phyloP scores from a whole-genome alignment of 2,888 invertebrate genomes.

The Nephrotoma flavescens region DNA sequence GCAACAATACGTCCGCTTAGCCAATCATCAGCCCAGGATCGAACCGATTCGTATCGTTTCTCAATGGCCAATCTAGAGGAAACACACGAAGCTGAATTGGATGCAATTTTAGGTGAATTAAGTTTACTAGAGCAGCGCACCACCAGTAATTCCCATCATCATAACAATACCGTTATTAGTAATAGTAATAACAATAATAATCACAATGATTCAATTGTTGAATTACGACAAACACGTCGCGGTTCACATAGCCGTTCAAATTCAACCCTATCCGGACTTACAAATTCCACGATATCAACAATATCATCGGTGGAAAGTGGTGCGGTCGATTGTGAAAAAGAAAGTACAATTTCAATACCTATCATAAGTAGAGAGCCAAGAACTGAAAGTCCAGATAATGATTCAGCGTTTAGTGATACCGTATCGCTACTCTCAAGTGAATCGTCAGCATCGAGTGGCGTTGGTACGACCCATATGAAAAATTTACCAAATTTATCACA shows the following conservation, averaged over 20 bases:
- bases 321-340: constrained; percentile 11
- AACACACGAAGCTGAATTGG: constrained; percentile 90
- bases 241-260: constrained; percentile 27
- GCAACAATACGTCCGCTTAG: constrained; percentile 14
- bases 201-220: constrained; percentile 6
- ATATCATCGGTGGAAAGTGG: constrained; percentile 30
- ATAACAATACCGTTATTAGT: neutral
- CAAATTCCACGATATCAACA: constrained; percentile 20
- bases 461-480: constrained; percentile 16
- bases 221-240: constrained; percentile 17
- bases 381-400: constrained; percentile 92
- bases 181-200: neutral
- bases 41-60: constrained; percentile 82
- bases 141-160: constrained; percentile 14
- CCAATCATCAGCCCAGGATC: constrained; percentile 17
- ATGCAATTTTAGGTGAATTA: constrained; percentile 90
- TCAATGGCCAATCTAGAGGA: constrained; percentile 95
- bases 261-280: constrained; percentile 27
- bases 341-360: constrained; percentile 13
- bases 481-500: constrained; percentile 10
- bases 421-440: constrained; percentile 81
- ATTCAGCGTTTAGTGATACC: constrained; percentile 96
- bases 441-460: constrained; percentile 83
- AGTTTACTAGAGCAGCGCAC: constrained; percentile 72
- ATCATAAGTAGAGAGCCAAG: constrained; percentile 37